phyloP scores from a whole-genome alignment of 1,140 invertebrate species.

The Prorops nasuta region DNA sequence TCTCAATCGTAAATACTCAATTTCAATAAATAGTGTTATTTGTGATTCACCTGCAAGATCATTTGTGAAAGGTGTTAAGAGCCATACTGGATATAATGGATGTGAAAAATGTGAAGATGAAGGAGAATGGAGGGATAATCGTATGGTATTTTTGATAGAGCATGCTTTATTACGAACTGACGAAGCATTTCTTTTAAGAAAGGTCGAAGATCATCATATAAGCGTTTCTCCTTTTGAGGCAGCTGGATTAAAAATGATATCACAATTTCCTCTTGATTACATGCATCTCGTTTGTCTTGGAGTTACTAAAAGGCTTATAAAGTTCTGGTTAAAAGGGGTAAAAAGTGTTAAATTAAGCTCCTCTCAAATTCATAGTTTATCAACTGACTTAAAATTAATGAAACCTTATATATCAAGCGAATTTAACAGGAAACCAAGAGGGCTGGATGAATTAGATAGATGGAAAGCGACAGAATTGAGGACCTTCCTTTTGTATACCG shows the following conservation, averaged over 20 bases:
- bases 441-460: constrained; percentile 41
- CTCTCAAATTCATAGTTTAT: neutral
- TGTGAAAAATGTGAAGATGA: neutral
- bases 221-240: constrained; percentile 1
- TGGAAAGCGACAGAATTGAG: constrained; percentile 55
- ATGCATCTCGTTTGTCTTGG: constrained; percentile 25
- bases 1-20: neutral
- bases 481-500: constrained; percentile 53
- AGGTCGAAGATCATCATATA: neutral
- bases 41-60: neutral
- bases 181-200: too few relatives aligned
- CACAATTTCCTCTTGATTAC: constrained; percentile 23
- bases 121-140: neutral
- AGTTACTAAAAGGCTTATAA: constrained; percentile 20
- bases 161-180: neutral
- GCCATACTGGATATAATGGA: neutral
- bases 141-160: constrained; percentile 1
- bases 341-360: neutral
- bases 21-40: neutral
- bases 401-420: constrained; percentile 30
- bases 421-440: constrained; percentile 47
- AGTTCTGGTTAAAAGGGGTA: constrained; percentile 12
- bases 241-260: constrained; percentile 13
- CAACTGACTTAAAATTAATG: neutral
- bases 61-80: neutral